Conservation (phyloP, 2,113 vertebrate genomes). For the Taxidea taxus region DNA sequence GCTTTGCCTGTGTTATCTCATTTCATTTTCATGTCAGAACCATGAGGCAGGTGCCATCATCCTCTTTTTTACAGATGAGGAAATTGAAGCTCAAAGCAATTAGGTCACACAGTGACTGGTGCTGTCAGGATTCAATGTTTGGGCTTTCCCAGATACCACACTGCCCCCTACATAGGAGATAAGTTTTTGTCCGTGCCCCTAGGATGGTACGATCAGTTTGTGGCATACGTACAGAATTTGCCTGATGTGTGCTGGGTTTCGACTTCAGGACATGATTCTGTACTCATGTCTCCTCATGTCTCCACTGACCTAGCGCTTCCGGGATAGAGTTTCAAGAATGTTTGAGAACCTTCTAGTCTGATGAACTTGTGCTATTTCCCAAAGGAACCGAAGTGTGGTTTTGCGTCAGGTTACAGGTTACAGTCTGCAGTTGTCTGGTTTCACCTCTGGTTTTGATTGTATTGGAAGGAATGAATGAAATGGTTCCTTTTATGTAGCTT, state of each 20-base stretch:
- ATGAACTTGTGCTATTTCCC: background rate
- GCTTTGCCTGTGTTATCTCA: background rate
- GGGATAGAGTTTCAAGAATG: background rate
- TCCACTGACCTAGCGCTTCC: background rate
- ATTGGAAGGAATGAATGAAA: background rate
- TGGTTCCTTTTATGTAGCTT: background rate
- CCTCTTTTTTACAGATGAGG: background rate
- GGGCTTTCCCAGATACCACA: background rate
- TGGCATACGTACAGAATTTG: background rate
- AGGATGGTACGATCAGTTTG: background rate
- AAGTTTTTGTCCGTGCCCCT: background rate
- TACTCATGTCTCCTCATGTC: background rate
- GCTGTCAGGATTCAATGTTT: background rate
- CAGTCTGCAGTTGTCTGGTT: background rate
- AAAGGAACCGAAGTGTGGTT: background rate
- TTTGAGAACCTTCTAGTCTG: constrained; percentile 1
- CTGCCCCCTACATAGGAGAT: background rate
- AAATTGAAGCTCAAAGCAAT: background rate
- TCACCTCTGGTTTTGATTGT: background rate
- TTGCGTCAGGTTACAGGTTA: background rate
- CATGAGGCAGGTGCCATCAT: background rate
- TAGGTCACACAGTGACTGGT: background rate
- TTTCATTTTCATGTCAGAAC: background rate
- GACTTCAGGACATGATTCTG: background rate
- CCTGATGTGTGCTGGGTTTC: background rate